phyloP scores from a whole-genome alignment of 2,113 vertebrate species.

The Phyllostomus discolor region DNA sequence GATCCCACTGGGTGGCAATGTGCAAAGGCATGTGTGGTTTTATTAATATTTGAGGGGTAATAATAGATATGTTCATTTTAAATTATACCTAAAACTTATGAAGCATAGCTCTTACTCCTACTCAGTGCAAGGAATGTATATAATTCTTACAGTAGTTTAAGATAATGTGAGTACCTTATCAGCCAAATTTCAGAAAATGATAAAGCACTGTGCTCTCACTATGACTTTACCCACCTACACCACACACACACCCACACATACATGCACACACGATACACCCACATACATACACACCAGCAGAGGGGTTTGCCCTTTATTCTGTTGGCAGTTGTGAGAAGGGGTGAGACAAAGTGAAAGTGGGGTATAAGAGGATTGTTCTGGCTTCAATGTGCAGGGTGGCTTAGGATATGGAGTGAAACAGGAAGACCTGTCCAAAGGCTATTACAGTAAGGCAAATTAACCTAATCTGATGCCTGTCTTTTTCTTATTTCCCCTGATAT shows the following conservation, averaged over 20 bases:
- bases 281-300: background rate
- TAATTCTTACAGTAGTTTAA: background rate
- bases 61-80: background rate
- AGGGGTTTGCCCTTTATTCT: background rate
- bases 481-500: background rate
- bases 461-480: background rate
- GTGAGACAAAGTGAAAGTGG: background rate
- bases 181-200: background rate
- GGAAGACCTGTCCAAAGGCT: background rate
- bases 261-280: background rate
- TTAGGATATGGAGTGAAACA: background rate
- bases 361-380: background rate
- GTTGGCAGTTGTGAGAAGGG: background rate
- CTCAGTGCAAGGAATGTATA: background rate
- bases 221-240: fast-evolving
- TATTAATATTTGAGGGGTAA: background rate
- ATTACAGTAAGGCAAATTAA: background rate
- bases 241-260: background rate
- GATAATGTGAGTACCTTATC: background rate
- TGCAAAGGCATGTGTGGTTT: background rate
- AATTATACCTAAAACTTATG: background rate
- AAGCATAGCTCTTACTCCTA: background rate
- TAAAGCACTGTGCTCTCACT: background rate
- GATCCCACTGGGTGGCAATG: background rate
- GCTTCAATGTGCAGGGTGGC: background rate